These are phyloP conservation scores for Tanytarsus gracilentus DNA, from an alignment of 2,888 invertebrate species.

Conservation along the genomic window DNA sequence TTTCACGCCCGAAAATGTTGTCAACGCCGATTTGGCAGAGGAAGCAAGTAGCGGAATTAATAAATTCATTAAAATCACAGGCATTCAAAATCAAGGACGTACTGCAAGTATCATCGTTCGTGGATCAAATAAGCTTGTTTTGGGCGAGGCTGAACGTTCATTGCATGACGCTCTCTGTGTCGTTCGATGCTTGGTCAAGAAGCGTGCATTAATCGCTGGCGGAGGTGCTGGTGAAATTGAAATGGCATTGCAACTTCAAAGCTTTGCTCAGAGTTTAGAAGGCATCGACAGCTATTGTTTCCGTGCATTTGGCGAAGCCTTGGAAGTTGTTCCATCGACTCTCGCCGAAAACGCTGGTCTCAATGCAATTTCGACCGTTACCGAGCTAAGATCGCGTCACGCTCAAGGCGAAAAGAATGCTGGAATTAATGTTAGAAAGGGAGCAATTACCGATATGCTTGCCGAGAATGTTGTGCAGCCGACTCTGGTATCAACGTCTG, in stretches of 20 bases:
- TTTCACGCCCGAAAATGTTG: conserved; percentile 85
- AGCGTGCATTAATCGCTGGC: conserved; percentile 84
- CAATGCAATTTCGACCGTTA: conserved; percentile 91
- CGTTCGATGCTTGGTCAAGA: conserved; percentile 91
- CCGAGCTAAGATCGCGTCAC: conserved; percentile 90
- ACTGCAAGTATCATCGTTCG: conserved; percentile 90
- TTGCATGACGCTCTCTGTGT: conserved; percentile 85
- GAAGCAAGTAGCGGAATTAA: conserved; percentile 81
- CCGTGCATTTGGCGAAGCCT: conserved; percentile 88
- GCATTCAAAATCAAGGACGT: conserved; percentile 75
- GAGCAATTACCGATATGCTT: conserved; percentile 91
- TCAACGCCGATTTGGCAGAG: conserved; percentile 87
- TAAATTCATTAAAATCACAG: conserved; percentile 87
- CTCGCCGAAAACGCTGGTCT: conserved; percentile 81
- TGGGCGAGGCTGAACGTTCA: conserved; percentile 85
- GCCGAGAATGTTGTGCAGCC: conserved; percentile 98
- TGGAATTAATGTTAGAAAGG: conserved; percentile 95
- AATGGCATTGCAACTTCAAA: conserved; percentile 72
- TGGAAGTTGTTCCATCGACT: conserved; percentile 88
- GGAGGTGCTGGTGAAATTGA: conserved; percentile 98
- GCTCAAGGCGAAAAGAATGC: conserved; percentile 76
- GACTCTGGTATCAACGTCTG: conserved; percentile 86
- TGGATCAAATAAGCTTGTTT: conserved; percentile 72
- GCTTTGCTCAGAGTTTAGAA: conserved; percentile 69
- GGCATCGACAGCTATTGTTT: conserved; percentile 95